Evolutionary conservation across 2,113 vertebrate species (phyloP), one percentile per base, ranked within the genome.

Genomic region (Lepisosteus osseus): DNA sequence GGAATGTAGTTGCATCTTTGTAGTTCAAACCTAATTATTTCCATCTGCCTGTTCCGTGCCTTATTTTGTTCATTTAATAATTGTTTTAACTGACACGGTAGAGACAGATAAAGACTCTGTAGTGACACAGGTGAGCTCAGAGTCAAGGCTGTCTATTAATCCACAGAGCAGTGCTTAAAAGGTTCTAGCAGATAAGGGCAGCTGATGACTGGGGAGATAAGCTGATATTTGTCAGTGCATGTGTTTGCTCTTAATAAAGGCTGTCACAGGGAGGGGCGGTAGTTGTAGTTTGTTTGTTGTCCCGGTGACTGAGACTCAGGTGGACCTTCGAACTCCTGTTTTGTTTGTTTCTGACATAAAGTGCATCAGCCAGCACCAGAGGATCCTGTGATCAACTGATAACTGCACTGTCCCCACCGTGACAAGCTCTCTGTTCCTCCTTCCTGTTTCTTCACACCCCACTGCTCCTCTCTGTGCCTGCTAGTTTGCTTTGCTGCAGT

Each of bases 311-410:
- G 61, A 41, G 43, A 59, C 70, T 45, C 70, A 63, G 40, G 61
- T 67, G 76, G 74, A 83, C 80, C 29, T 78, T 80, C 64, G 76
- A 56, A 72, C 74, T 2, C 69, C 69, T 73, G 45, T 80, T 68
- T 76, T 70, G 55, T 71, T 74, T 71, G 54, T 66, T 72, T 68
- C 61, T 61, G 9, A 66, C 56, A 80, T 64, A 68, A 72, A 80
- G 78, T 73, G 75, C 72, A 61, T 69, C 77, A 74, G 65, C 78
- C 29, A 29, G 29, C 29, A 29, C 29, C 29, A 29, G 29, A 29
- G 29, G 29, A 29, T 29, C 29, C 29, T 54, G 9, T 3, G 62
- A 71, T 55, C 42, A 61, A 13, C 61, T 74, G 75, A 78, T 76
- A 77, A 67, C 55, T 56, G 61, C 12, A 59, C 72, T 71, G 61